Evolutionary conservation across 2,797 vertebrate genomes (phyloP).

Genomic region (Carapus acus): DNA sequence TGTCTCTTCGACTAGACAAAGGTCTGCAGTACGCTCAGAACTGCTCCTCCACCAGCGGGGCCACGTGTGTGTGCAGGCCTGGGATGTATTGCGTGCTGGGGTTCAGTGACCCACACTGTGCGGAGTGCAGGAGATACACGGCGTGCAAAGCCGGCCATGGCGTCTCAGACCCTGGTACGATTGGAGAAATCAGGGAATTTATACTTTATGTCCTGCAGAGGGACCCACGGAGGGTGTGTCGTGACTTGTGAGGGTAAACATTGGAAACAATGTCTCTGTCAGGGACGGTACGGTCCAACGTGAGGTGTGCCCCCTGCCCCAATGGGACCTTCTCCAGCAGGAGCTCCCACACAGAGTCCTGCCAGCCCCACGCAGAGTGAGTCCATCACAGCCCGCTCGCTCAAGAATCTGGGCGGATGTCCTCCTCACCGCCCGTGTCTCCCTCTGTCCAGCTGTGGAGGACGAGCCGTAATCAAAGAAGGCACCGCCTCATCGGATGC

Average conservation of each 20-base stretch:
- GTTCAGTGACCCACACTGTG: constrained; percentile 12
- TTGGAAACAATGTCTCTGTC: constrained; percentile 19
- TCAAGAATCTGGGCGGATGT: not conserved
- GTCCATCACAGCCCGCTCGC: constrained; percentile 16
- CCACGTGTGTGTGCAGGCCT: constrained; percentile 59
- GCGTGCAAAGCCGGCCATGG: constrained; percentile 49
- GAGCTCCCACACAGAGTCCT: constrained; percentile 32
- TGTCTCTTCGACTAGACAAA: constrained; percentile 41
- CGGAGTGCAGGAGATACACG: constrained; percentile 21
- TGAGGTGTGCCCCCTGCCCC: constrained; percentile 51
- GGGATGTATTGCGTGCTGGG: constrained; percentile 40
- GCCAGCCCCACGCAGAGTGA: constrained; percentile 62
- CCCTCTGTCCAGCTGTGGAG: constrained; percentile 55
- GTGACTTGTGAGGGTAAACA: constrained; percentile 4
- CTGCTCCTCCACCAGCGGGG: constrained; percentile 41
- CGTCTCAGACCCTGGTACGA: constrained; percentile 52
- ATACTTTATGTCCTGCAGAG: too few species aligned
- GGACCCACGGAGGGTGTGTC: too few species aligned
- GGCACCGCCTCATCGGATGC: constrained; percentile 52
- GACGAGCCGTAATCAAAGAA: constrained; percentile 18
- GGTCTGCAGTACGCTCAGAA: constrained; percentile 28
- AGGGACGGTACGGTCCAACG: constrained; percentile 50
- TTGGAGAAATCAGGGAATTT: constrained; percentile 1
- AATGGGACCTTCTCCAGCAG: constrained; percentile 60
- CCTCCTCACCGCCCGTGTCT: constrained; percentile 18